Conservation (phyloP, 2,113 vertebrate genomes). For the Rynchops niger region DNA sequence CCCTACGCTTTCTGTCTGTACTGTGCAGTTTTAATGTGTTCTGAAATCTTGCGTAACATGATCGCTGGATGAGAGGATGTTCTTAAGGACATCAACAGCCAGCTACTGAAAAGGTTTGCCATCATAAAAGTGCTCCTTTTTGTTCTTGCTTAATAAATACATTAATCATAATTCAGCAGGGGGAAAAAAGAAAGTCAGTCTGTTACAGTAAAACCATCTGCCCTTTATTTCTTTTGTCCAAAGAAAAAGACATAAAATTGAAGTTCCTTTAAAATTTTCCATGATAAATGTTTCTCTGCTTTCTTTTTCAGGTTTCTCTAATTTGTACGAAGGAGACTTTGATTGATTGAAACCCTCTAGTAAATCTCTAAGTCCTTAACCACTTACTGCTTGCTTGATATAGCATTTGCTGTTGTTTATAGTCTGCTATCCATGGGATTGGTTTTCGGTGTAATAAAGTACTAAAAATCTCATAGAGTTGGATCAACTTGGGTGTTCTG, state of each 20-base stretch:
- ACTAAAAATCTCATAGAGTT: slow-evolving; percentile 71
- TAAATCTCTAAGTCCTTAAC: slow-evolving; percentile 73
- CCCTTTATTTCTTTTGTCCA: slow-evolving; percentile 49
- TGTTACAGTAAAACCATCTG: slow-evolving; percentile 38
- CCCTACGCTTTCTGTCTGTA: not conserved
- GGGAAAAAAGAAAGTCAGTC: not conserved
- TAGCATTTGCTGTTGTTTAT: slow-evolving; percentile 77
- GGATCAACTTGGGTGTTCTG: slow-evolving; percentile 96
- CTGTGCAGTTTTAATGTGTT: not conserved
- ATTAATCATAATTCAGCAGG: slow-evolving; percentile 60
- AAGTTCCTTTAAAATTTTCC: slow-evolving; percentile 37
- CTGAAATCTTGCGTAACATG: not conserved
- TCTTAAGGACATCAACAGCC: slow-evolving; percentile 28
- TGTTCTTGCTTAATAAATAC: slow-evolving; percentile 5
- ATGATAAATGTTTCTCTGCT: not conserved
- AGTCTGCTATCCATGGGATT: slow-evolving; percentile 78
- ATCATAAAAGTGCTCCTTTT: slow-evolving; percentile 28
- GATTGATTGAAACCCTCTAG: slow-evolving; percentile 64
- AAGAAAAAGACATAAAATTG: slow-evolving; percentile 15
- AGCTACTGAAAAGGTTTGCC: slow-evolving; percentile 20
- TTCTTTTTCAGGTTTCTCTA: slow-evolving; percentile 53
- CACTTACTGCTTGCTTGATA: slow-evolving; percentile 64
- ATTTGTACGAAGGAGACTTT: slow-evolving; percentile 54
- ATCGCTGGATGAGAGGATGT: not conserved
- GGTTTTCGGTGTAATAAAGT: slow-evolving; percentile 74